Percentiles rank a stretch among this genome's conserved stretches.
Conservation (phyloP, 2,113 vertebrate species). For the Petroica traversi region DNA sequence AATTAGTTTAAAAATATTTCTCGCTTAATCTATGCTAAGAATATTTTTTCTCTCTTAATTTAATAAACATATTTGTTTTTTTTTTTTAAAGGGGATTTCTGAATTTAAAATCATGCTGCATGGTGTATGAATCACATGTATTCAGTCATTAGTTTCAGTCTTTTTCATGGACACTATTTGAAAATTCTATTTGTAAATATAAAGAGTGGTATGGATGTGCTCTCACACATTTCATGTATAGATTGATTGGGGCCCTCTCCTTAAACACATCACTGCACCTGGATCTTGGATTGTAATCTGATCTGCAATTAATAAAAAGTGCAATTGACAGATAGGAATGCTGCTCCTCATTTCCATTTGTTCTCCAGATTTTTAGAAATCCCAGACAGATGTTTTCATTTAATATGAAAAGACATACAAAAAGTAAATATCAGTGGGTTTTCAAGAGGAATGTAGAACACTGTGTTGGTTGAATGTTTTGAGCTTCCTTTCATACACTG, state of each 20-base stretch:
- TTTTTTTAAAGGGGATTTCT: not conserved
- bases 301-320: not conserved
- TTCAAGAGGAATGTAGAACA: not conserved
- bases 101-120: not conserved
- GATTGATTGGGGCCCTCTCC: not conserved
- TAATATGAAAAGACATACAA: not conserved
- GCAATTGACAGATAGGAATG: not conserved
- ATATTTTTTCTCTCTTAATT: not conserved
- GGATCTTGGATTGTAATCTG: not conserved
- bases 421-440: not conserved
- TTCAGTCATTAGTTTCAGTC: not conserved
- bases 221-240: not conserved
- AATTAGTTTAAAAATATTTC: not conserved
- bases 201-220: not conserved
- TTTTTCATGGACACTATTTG: not conserved
- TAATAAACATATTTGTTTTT: not conserved
- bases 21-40: not conserved
- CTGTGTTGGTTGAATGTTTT: not conserved
- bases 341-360: not conserved
- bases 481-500: not conserved
- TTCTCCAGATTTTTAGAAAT: conserved; percentile 17
- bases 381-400: conserved; percentile 30
- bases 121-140: not conserved
- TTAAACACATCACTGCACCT: not conserved
- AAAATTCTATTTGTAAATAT: not conserved